Conservation (phyloP, 2,888 invertebrate genomes). For the Seira musarum region DNA sequence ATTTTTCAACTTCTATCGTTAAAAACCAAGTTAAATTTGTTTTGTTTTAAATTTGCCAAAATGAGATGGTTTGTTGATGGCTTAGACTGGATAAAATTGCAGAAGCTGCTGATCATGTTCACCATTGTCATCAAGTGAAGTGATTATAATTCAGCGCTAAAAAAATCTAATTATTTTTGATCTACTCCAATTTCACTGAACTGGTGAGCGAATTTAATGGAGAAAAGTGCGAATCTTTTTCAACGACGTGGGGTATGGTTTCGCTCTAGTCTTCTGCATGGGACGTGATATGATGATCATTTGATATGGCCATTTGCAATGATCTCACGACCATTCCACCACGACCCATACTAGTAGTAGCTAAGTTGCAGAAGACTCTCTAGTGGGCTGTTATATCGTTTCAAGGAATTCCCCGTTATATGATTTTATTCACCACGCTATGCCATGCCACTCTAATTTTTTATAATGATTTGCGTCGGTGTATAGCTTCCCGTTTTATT, state of each 20-base stretch:
- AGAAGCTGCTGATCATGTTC: too few relatives aligned
- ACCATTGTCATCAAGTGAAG: neutral
- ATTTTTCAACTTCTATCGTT: neutral
- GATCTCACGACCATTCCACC: neutral
- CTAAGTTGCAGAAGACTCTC: neutral
- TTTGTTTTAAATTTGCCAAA: too few relatives aligned
- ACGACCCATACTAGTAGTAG: neutral
- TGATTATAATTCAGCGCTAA: neutral
- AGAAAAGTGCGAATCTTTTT: neutral
- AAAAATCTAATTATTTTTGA: constrained; percentile 2
- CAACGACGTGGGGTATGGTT: neutral
- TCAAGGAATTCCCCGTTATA: neutral
- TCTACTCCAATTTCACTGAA: neutral
- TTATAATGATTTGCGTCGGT: neutral
- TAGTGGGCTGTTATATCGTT: neutral
- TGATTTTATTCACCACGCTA: neutral
- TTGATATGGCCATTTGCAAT: neutral
- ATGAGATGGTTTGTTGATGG: too few relatives aligned
- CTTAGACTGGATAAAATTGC: too few relatives aligned
- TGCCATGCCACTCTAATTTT: neutral
- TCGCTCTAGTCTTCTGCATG: neutral
- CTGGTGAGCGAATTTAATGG: neutral
- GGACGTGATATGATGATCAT: constrained; percentile 5
- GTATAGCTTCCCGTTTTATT: neutral
- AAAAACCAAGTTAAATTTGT: neutral